Evolutionary conservation across 2,113 vertebrate species (phyloP).

Genomic region (Megaleporinus macrocephalus): DNA sequence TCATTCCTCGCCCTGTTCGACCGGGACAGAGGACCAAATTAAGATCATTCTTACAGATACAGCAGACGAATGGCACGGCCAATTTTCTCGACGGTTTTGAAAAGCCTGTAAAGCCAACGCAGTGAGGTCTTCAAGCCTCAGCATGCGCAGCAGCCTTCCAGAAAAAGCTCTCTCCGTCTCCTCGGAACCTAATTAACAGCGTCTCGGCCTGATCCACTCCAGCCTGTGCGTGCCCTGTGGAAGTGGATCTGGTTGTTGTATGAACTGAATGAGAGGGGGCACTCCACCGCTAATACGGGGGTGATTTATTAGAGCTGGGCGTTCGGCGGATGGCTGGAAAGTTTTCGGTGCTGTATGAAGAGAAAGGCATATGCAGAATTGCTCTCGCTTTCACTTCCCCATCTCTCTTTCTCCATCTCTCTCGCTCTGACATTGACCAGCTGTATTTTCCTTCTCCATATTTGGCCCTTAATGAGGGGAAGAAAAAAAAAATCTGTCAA

Average conservation of each 20-base stretch:
- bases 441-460: conserved; percentile 49
- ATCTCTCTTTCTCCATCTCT: conserved; percentile 19
- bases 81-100: no score
- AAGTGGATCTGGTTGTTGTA: conserved; percentile 31
- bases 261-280: not conserved
- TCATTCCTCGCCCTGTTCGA: no score
- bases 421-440: conserved; percentile 34
- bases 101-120: not conserved
- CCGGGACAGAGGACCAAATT: no score
- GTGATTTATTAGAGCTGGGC: conserved; percentile 1
- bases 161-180: conserved; percentile 9
- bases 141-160: not conserved
- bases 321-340: not conserved
- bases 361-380: conserved; percentile 5
- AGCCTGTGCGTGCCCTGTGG: not conserved
- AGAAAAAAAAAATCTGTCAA: conserved; percentile 36
- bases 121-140: not conserved
- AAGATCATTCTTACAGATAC: no score
- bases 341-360: conserved; percentile 2
- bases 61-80: no score
- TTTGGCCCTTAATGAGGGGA: conserved; percentile 52
- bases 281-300: not conserved
- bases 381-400: conserved; percentile 25
- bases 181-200: conserved; percentile 24
- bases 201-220: not conserved